A percentile compares a stretch with the other conserved stretches of the same genome.
Evolutionary conservation across 2,113 vertebrate genomes (phyloP).

Genomic region (Tetrax tetrax): DNA sequence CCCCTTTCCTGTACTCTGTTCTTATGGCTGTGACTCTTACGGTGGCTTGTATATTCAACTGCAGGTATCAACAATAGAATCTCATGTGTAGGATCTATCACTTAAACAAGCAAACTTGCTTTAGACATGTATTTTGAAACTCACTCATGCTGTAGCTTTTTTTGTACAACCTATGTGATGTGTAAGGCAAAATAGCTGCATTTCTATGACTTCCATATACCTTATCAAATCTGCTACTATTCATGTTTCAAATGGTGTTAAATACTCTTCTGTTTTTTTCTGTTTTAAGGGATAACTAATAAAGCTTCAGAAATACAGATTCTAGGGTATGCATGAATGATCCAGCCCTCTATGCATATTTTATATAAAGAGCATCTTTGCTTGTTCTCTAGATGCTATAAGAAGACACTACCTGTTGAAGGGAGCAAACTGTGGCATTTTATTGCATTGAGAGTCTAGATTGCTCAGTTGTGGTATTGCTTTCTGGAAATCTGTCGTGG

Average conservation of each 20-base stretch:
- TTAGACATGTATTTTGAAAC: neutral
- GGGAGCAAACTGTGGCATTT: neutral
- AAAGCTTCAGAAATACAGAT: neutral
- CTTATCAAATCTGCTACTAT: neutral
- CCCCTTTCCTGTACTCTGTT: neutral
- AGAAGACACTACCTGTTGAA: neutral
- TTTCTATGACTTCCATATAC: neutral
- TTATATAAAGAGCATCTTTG: neutral
- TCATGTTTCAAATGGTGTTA: neutral
- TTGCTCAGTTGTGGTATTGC: neutral
- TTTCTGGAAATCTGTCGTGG: neutral
- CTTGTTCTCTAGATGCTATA: neutral
- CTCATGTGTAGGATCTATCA: neutral
- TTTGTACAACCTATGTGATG: rapidly evolving
- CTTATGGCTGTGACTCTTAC: neutral
- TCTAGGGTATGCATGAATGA: neutral
- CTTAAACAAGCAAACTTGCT: neutral
- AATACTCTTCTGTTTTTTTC: neutral
- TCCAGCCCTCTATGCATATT: neutral
- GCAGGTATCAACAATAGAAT: neutral
- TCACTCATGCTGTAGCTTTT: neutral
- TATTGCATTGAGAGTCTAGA: neutral
- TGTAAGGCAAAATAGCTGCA: neutral
- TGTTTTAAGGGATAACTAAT: neutral
- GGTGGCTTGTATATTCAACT: neutral